Evolutionary conservation across 2,113 vertebrate genomes (phyloP), one percentile per base, ranked within the genome.

Genomic region (Canis aureus): DNA sequence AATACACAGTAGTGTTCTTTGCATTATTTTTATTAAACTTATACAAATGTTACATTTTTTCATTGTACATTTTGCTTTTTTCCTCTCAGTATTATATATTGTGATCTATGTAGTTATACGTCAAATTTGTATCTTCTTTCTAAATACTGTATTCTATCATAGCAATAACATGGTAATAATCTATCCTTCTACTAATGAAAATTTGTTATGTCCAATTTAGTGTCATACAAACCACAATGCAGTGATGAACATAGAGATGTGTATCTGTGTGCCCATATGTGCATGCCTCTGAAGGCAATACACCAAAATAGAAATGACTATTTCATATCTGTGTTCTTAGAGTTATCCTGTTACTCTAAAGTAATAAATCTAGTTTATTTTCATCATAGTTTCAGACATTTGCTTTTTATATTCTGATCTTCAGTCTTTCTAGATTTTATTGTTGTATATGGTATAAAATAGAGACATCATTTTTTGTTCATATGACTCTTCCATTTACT

Each of bases 1-100:
- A 94, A 96, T 49, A 90, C 12, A 76, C 62, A 88, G 17, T 93
- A 87, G 57, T 94, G 49, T 93, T 85, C 35, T 91, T 91, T 80
- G 53, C 43, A 95, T 5, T 80, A 83, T 84, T 73, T 73, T 60
- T 93, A 91, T 88, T 92, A 89, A 57, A 67, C 73, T 64, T 90
- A 94, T 59, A 96, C 23, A 92, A 96, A 55, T 60, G 38, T 74
- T 64, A 74, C 67, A 53, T 32, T 55, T 73, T 83, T 95, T 93
- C 19, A 38, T 22, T 84, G 23, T 80, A 62, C 59, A 96, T 53
- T 93, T 90, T 87, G 53, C 35, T 43, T 86, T 92, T 71, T 66
- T 73, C 62, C 23, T 94, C 35, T 94, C 38, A 83, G 13, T 78
- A 92, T 78, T 88, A 74, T 79, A 79, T 89, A 71, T 1, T 71